phyloP scores from a whole-genome alignment of 2,888 invertebrate genomes.

The Pammene aurita region DNA sequence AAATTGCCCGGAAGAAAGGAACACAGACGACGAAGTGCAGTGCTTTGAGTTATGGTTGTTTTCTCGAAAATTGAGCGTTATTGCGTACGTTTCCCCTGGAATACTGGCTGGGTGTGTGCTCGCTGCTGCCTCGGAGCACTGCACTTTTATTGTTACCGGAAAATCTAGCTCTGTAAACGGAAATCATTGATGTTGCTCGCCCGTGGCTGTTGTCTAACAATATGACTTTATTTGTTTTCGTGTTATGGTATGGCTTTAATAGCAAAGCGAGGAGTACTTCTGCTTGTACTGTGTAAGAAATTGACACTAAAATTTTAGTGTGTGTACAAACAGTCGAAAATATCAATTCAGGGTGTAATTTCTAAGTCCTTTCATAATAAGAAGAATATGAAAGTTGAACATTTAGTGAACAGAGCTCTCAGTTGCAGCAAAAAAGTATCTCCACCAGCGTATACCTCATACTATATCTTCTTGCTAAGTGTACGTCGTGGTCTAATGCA shows the following conservation, averaged over 20 bases:
- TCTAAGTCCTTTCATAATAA: not conserved
- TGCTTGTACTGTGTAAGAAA: conserved; percentile 6
- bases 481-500: not conserved
- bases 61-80: conserved; percentile 80
- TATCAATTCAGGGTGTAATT: not conserved
- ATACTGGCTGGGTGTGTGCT: conserved; percentile 53
- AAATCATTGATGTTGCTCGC: conserved; percentile 63
- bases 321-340: not conserved
- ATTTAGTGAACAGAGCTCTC: not conserved
- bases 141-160: conserved; percentile 66
- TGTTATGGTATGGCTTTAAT: conserved; percentile 36
- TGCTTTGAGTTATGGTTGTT: conserved; percentile 81
- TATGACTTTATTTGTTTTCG: conserved; percentile 51
- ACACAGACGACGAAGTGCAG: conserved; percentile 78
- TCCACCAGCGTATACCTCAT: not conserved
- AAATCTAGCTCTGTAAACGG: conserved; percentile 66
- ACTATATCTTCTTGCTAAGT: no score
- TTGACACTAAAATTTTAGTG: not conserved
- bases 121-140: conserved; percentile 50
- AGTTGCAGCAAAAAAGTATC: not conserved
- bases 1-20: conserved; percentile 83
- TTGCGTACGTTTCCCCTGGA: conserved; percentile 69
- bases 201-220: conserved; percentile 47
- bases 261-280: not conserved
- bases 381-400: not conserved